These are phyloP conservation scores for Vanessa cardui DNA, from an alignment of 2,888 invertebrate genomes.

Conservation along the genomic window DNA sequence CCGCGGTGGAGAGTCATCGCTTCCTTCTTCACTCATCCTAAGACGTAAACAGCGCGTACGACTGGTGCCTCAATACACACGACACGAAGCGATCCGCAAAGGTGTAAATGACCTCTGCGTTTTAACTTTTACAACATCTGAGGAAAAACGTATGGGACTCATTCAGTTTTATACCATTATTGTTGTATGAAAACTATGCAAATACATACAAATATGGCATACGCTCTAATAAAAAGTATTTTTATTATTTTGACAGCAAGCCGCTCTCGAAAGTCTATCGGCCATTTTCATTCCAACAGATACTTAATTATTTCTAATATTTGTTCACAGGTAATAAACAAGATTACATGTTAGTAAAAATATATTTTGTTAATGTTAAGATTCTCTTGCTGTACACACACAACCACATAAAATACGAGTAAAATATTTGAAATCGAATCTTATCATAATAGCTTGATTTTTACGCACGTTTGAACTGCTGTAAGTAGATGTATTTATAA, in stretches of 20 bases:
- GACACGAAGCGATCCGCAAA: slow-evolving; percentile 72
- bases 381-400: no score
- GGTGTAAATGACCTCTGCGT: slow-evolving; percentile 75
- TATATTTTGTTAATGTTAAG: no score
- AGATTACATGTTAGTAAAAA: no score
- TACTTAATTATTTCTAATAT: slow-evolving; percentile 12
- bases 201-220: slow-evolving; percentile 52
- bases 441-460: no score
- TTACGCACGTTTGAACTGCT: no score
- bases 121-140: slow-evolving; percentile 53
- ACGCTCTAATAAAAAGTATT: slow-evolving; percentile 61
- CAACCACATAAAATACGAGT: no score
- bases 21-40: slow-evolving; percentile 72
- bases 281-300: slow-evolving; percentile 73
- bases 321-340: not conserved
- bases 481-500: no score
- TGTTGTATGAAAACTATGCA: slow-evolving; percentile 50
- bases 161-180: slow-evolving; percentile 56
- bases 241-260: slow-evolving; percentile 81
- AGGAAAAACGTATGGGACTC: slow-evolving; percentile 52
- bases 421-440: no score
- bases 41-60: slow-evolving; percentile 52
- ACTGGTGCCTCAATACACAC: slow-evolving; percentile 55
- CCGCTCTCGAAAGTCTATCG: slow-evolving; percentile 74
- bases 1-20: slow-evolving; percentile 64